Base-by-base conservation (phyloP, 37 sponge, comb jelly and placozoan species). In the Chondrilla cf. caribensis region DNA sequence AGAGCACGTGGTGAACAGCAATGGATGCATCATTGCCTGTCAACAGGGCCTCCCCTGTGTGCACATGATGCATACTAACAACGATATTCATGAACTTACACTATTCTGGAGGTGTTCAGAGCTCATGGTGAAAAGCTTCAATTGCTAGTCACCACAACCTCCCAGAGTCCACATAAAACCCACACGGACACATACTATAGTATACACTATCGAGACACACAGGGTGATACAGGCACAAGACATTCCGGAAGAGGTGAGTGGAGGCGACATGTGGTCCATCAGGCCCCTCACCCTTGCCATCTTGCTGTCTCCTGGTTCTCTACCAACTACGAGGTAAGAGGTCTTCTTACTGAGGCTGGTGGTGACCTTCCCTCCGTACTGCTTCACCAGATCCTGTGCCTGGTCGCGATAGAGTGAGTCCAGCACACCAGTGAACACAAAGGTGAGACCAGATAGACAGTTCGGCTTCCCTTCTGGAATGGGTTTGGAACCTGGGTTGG, bases 321-420 rank as follows among this genome's bases (percentile, higher is more conserved):
- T 81, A 6, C 99, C 99, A 1, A 91, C 87, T 38, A 98, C 93
- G 38, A 95, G 21, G 68, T 96, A 94, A 62, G 78, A 86, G 36
- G 97, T 96, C 82, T 86, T 89, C 88, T 87, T 89, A 67, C 99
- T 96, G 64, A 98, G 33, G 47, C 65, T 76, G 25, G 38, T 26
- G 0, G 97, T 91, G 58, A 98, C 94, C 54, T 85, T 86, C 5
- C 99, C 99, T 0, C 99, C 99, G 77, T 92, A 92, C 57, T 59
- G 82, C 89, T 91, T 86, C 41, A 98, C 84, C 58, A 95, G 66
- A 25, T 92, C 90, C 28, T 60, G 38, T 1, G 94, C 91, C 37
- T 88, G 89, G 31, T 98, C 99, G 60, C 99, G 75, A 83, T 98
- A 92, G 40, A 96, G 78, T 0, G 90, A 91, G 58, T 98, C 99